Evolutionary conservation across 2,888 invertebrate species (phyloP).

Genomic region (Masnerella sp.): DNA sequence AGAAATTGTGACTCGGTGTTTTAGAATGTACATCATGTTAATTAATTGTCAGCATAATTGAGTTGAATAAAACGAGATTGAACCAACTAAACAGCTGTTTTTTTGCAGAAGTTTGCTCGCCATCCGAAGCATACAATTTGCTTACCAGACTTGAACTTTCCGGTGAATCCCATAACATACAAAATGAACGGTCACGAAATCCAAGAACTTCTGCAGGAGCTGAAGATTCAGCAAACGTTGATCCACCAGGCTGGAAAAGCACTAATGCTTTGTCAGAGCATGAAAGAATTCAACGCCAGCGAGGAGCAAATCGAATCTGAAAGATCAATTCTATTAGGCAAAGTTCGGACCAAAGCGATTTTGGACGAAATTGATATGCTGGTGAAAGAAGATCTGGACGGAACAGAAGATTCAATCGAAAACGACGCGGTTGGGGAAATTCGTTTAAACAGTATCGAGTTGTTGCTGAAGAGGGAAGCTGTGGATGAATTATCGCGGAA

Average conservation of each 20-base stretch:
- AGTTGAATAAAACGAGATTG: background rate
- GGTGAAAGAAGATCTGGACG: background rate
- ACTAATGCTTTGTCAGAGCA: constrained; percentile 77
- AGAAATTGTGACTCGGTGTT: too few species aligned
- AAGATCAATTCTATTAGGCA: constrained; percentile 77
- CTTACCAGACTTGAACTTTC: constrained; percentile 35
- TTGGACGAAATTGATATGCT: constrained; percentile 64
- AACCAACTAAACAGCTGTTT: background rate
- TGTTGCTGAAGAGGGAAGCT: constrained; percentile 61
- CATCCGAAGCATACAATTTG: constrained; percentile 15
- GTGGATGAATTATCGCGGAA: constrained; percentile 23
- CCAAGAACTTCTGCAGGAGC: constrained; percentile 63
- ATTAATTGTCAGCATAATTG: too few species aligned
- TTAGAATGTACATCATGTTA: background rate
- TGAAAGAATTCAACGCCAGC: constrained; percentile 78
- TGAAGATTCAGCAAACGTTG: constrained; percentile 65
- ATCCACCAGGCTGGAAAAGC: constrained; percentile 78
- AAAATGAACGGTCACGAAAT: constrained; percentile 48
- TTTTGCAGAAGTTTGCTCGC: constrained; percentile 55
- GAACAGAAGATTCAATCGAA: background rate
- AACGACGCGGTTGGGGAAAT: constrained; percentile 5
- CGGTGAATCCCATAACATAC: constrained; percentile 18
- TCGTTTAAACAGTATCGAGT: constrained; percentile 25
- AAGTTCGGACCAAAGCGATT: constrained; percentile 60
- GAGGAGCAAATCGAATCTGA: constrained; percentile 79